phyloP scores from a whole-genome alignment of 2,113 vertebrate genomes.

The Grantiella picta region DNA sequence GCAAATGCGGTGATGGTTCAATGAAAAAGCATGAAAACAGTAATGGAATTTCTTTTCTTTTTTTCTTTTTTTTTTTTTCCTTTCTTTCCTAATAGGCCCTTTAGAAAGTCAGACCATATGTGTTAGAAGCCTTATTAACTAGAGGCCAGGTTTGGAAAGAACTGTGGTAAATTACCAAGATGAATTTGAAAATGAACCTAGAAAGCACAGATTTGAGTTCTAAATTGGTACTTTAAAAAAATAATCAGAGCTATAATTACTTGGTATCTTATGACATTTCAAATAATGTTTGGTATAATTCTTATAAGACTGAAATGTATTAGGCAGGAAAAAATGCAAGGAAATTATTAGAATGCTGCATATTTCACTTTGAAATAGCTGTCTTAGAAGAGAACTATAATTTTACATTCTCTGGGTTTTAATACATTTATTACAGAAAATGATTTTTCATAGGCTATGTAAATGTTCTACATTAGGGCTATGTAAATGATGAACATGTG shows the following conservation, averaged over 20 bases:
- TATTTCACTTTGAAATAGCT: not conserved
- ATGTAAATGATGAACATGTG: not conserved
- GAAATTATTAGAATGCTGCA: not conserved
- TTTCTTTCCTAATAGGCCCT: slow-evolving; percentile 11
- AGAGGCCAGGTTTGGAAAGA: not conserved
- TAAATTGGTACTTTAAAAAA: not conserved
- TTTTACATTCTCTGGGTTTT: not conserved
- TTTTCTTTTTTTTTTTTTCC: not conserved
- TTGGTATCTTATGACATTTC: not conserved
- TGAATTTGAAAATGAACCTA: not conserved
- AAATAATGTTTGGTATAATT: not conserved
- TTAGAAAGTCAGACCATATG: slow-evolving; percentile 53
- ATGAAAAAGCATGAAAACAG: slow-evolving; percentile 50
- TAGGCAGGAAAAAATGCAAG: not conserved
- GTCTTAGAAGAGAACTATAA: not conserved
- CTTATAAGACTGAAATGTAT: not conserved
- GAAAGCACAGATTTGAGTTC: not conserved
- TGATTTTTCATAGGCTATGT: slow-evolving; percentile 1
- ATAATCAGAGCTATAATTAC: not conserved
- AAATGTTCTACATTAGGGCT: not conserved
- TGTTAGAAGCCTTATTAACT: slow-evolving; percentile 35
- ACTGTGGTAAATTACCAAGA: slow-evolving; percentile 15
- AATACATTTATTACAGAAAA: not conserved
- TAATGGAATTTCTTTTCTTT: slow-evolving; percentile 47
- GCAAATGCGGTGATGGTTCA: slow-evolving; percentile 5